Base-by-base conservation (phyloP, 2,888 invertebrate genomes). In the Psylliodes chrysocephalus region DNA sequence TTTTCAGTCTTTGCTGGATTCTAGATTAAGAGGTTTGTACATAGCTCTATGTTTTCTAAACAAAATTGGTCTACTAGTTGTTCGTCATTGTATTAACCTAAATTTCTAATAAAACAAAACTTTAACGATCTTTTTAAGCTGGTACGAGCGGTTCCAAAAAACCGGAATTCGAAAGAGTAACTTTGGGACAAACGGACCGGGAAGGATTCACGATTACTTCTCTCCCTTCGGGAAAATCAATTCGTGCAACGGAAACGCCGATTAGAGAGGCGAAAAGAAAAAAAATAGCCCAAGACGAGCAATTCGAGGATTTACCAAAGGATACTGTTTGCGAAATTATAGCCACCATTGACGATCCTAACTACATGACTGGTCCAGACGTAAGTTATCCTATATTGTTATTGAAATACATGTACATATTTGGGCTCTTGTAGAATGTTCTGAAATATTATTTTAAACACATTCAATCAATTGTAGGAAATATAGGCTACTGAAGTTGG, bases 361-460 rank as follows among this genome's bases (percentile, higher is more conserved):
- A 91, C 78, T 90, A 92, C 69, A 92, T 93, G 89, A 90, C 90
- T 60, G 93, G 93, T 1, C 91, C 93, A 1, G 92, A 93, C 79
- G 92, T 91, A 74, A 84, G 85, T 60, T 14, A n/a, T 18, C 22
- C 19, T 14, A n/a, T n/a, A n/a, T n/a, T n/a, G n/a, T n/a, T n/a
- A n/a, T n/a, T n/a, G n/a, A n/a, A n/a, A n/a, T n/a, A n/a, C n/a
- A n/a, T n/a, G n/a, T n/a, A n/a, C n/a, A n/a, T n/a, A n/a, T n/a
- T n/a, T n/a, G n/a, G n/a, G n/a, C n/a, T n/a, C n/a, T n/a, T n/a
- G n/a, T n/a, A n/a, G n/a, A n/a, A n/a, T n/a, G n/a, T n/a, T n/a
- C n/a, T n/a, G n/a, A n/a, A n/a, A n/a, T n/a, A n/a, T n/a, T n/a
- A n/a, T n/a, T n/a, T n/a, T n/a, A n/a, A n/a, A n/a, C n/a, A n/a